Evolutionary conservation across 35 echinoderm and acorn worm genomes (phyloP).

Genomic region (Apostichopus parvimensis): DNA sequence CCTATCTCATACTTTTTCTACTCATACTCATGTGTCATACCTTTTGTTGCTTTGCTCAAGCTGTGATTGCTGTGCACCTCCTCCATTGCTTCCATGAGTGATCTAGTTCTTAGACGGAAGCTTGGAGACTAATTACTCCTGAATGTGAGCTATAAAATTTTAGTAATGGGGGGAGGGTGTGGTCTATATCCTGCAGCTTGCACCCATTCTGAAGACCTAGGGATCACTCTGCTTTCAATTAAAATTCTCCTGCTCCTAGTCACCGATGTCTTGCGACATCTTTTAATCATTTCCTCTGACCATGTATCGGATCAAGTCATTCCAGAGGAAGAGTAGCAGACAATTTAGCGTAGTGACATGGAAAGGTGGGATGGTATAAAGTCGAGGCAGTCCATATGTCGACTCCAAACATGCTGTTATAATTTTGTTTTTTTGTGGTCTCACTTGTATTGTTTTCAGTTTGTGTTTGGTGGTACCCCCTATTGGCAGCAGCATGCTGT

Average conservation of each 20-base stretch:
- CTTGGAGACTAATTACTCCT: neutral
- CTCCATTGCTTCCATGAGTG: too few relatives aligned
- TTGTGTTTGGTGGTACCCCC: too few relatives aligned
- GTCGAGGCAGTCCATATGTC: too few relatives aligned
- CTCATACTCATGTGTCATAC: too few relatives aligned
- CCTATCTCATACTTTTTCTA: too few relatives aligned
- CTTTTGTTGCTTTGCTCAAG: too few relatives aligned
- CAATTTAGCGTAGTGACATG: neutral
- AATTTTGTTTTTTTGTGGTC: too few relatives aligned
- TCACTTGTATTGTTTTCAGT: too few relatives aligned
- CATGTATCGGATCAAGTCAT: neutral
- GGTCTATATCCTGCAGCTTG: slow-evolving; percentile 9
- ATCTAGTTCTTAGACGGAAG: neutral
- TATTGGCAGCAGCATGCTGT: too few relatives aligned
- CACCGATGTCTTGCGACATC: neutral
- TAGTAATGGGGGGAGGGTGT: neutral
- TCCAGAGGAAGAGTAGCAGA: neutral
- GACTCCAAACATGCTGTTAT: too few relatives aligned
- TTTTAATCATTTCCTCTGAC: neutral
- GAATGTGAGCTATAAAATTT: neutral
- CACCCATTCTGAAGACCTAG: neutral
- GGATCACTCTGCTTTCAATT: slow-evolving; percentile 10
- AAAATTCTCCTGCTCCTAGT: neutral
- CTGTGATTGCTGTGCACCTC: too few relatives aligned
- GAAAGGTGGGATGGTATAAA: too few relatives aligned